phyloP scores from a whole-genome alignment of 2,888 invertebrate species.

The Monochamus alternatus region DNA sequence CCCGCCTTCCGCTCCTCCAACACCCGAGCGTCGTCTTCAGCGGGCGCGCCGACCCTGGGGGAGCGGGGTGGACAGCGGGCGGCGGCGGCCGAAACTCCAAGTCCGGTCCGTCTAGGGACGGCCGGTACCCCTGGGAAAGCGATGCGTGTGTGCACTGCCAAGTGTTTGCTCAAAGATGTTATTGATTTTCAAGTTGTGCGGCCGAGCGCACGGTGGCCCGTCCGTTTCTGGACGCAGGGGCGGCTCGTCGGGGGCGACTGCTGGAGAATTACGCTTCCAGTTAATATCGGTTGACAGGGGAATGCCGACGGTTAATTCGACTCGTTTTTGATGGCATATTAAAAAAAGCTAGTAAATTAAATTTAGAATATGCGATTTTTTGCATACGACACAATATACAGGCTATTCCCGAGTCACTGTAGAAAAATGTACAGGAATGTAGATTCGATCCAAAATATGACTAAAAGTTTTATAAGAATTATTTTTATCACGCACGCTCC shows the following conservation, averaged over 20 bases:
- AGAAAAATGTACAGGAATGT: too few relatives aligned
- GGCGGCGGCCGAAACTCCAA: slow-evolving; percentile 34
- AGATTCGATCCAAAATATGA: too few relatives aligned
- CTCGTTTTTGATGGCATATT: too few relatives aligned
- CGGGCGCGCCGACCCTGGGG: slow-evolving; percentile 17
- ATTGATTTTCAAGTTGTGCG: slow-evolving; percentile 71
- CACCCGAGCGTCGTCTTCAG: slow-evolving; percentile 15
- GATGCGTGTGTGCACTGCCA: slow-evolving; percentile 71
- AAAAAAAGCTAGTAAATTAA: too few relatives aligned
- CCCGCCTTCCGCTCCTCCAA: slow-evolving; percentile 9
- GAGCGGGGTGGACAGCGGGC: slow-evolving; percentile 34
- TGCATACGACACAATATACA: too few relatives aligned
- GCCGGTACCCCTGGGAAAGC: slow-evolving; percentile 64
- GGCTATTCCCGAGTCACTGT: too few relatives aligned
- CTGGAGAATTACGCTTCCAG: neutral
- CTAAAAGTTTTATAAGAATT: too few relatives aligned
- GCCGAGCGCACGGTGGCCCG: slow-evolving; percentile 60
- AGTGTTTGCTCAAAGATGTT: slow-evolving; percentile 72
- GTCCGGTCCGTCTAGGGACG: slow-evolving; percentile 51
- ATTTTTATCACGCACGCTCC: too few relatives aligned
- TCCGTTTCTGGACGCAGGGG: slow-evolving; percentile 61
- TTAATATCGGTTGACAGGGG: neutral
- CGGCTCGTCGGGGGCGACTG: slow-evolving; percentile 37
- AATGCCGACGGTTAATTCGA: too few relatives aligned
- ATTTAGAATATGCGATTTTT: too few relatives aligned